Conservation (phyloP, 2,888 invertebrate species). For the Hypolimnas misippus region DNA sequence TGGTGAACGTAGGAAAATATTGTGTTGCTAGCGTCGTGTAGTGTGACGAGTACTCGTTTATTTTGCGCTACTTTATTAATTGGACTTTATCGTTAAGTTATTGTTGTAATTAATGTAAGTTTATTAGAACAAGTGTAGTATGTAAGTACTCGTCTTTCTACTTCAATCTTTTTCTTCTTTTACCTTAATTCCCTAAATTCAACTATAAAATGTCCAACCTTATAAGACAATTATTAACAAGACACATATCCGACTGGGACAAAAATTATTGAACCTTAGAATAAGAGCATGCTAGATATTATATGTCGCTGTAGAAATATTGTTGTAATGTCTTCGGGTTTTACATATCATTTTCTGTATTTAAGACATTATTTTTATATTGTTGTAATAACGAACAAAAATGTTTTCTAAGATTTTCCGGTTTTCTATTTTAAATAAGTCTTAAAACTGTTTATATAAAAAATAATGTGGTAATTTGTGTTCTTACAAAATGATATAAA, state of each 20-base stretch:
- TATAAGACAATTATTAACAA: background rate
- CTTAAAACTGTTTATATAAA: too few relatives aligned
- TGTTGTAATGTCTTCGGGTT: background rate
- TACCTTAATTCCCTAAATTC: conserved; percentile 4
- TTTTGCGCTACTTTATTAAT: conserved; percentile 72
- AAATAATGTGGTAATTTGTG: too few relatives aligned
- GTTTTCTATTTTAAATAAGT: too few relatives aligned
- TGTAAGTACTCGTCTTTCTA: conserved; percentile 65
- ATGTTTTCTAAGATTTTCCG: too few relatives aligned
- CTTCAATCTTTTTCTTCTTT: conserved; percentile 8
- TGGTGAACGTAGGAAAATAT: conserved; percentile 29
- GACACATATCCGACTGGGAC: conserved; percentile 36
- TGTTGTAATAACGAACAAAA: too few relatives aligned
- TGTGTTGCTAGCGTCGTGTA: conserved; percentile 55
- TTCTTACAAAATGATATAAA: too few relatives aligned
- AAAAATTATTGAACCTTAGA: conserved; percentile 17
- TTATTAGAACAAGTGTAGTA: conserved; percentile 53
- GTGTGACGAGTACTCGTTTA: conserved; percentile 77
- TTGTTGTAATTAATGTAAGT: conserved; percentile 59
- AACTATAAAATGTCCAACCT: background rate
- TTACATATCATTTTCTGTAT: too few relatives aligned
- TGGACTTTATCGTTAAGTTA: conserved; percentile 53
- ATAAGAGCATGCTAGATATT: background rate
- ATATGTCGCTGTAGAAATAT: background rate
- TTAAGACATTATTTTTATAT: too few relatives aligned